phyloP scores from a whole-genome alignment of 2,797 vertebrate species.

The Melanotaenia pygmaea region DNA sequence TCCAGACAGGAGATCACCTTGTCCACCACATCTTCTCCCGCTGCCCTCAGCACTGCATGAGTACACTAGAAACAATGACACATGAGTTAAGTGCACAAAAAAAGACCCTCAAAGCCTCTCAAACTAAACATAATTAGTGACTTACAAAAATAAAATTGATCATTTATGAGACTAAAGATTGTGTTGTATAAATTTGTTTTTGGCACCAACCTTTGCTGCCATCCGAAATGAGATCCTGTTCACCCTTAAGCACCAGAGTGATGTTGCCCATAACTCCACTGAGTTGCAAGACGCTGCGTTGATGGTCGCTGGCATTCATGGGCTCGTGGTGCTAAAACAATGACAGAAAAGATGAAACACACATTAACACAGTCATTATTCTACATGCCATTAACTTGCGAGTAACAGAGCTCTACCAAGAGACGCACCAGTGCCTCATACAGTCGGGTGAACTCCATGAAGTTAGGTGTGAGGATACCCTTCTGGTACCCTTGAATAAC shows the following conservation, averaged over 20 bases:
- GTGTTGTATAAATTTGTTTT: neutral
- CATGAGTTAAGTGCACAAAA: constrained; percentile 69
- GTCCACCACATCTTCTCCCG: constrained; percentile 93
- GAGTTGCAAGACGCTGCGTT: constrained; percentile 87
- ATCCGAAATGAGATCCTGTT: constrained; percentile 92
- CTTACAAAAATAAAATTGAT: neutral
- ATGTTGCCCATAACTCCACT: constrained; percentile 94
- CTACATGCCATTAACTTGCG: neutral
- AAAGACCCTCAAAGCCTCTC: neutral
- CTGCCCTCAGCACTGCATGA: constrained; percentile 91
- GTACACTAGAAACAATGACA: constrained; percentile 82
- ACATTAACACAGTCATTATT: neutral
- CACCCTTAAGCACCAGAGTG: constrained; percentile 94
- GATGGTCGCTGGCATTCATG: constrained; percentile 84
- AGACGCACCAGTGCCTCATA: constrained; percentile 92
- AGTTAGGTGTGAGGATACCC: constrained; percentile 95
- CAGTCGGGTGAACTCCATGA: constrained; percentile 93
- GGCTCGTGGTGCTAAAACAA: constrained; percentile 87
- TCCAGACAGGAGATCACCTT: constrained; percentile 95
- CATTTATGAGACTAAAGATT: neutral
- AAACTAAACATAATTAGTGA: neutral
- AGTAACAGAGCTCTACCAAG: neutral
- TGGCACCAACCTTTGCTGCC: constrained; percentile 89
- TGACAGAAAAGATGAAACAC: neutral
- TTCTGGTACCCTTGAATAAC: constrained; percentile 93